Conservation (phyloP, 2,113 vertebrate species). For the Clinocottus analis region DNA sequence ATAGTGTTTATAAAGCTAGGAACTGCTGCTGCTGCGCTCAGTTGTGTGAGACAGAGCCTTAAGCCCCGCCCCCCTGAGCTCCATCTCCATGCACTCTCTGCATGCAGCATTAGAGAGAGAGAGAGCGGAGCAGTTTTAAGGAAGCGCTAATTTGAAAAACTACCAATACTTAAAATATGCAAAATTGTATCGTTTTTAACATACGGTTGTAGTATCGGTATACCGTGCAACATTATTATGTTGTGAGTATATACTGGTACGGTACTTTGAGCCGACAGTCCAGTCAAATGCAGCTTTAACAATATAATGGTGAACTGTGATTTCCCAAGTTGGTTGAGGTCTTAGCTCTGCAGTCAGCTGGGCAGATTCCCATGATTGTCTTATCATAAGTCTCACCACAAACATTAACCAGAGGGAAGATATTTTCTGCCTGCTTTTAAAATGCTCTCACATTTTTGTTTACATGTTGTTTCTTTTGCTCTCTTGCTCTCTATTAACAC, state of each 20-base stretch:
- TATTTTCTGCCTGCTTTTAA: slow-evolving; percentile 11
- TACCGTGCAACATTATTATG: slow-evolving; percentile 9
- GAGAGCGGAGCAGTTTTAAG: too few relatives aligned
- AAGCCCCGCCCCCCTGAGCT: too few relatives aligned
- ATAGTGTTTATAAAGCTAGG: too few relatives aligned
- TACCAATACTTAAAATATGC: too few relatives aligned
- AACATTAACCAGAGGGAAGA: slow-evolving; percentile 19
- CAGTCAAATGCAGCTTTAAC: slow-evolving; percentile 16
- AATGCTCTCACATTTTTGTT: not conserved
- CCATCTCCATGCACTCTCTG: too few relatives aligned
- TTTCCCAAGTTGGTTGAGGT: slow-evolving; percentile 10
- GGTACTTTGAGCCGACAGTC: not conserved
- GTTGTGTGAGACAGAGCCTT: too few relatives aligned
- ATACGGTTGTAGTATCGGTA: too few relatives aligned
- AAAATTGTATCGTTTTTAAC: too few relatives aligned
- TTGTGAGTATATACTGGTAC: slow-evolving; percentile 25
- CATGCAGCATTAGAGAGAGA: too few relatives aligned
- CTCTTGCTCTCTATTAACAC: not conserved
- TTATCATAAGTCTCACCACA: slow-evolving; percentile 28
- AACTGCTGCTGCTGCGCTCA: too few relatives aligned
- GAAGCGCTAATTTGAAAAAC: too few relatives aligned
- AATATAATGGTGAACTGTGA: slow-evolving; percentile 13
- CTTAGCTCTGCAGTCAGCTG: slow-evolving; percentile 33
- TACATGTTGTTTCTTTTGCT: not conserved
- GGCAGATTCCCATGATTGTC: slow-evolving; percentile 21